Percentiles rank a stretch among this genome's conserved stretches.
Evolutionary conservation across 2,113 vertebrate genomes (phyloP).

Genomic region (Limanda limanda): DNA sequence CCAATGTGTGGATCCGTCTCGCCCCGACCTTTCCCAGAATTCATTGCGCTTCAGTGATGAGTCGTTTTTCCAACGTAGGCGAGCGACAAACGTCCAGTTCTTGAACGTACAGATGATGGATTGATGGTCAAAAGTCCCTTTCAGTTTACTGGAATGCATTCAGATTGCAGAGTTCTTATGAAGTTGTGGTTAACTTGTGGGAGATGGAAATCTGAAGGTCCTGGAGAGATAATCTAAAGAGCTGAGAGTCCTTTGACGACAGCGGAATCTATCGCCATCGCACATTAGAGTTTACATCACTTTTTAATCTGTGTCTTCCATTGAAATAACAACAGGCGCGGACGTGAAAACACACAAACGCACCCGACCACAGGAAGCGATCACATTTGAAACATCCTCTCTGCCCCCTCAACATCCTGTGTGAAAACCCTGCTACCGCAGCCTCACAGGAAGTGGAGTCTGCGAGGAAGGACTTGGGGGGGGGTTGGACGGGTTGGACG

Average conservation of each 20-base stretch:
- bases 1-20: too few species aligned
- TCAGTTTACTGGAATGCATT: not conserved
- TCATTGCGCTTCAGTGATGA: too few species aligned
- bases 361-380: conserved; percentile 64
- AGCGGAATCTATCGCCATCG: not conserved
- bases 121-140: not conserved
- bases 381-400: conserved; percentile 64
- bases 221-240: too few species aligned
- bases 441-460: conserved; percentile 66
- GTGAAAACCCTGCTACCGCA: conserved; percentile 50
- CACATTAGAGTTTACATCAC: conserved; percentile 19
- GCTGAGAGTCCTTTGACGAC: too few species aligned
- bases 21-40: too few species aligned
- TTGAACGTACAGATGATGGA: too few species aligned
- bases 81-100: too few species aligned
- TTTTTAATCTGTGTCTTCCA: conserved; percentile 26
- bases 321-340: conserved; percentile 1
- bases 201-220: too few species aligned
- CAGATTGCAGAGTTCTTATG: too few species aligned
- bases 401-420: conserved; percentile 68
- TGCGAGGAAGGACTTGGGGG: conserved; percentile 43
- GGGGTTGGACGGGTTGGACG: conserved; percentile 6
- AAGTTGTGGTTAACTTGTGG: too few species aligned
- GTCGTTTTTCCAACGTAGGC: too few species aligned
- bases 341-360: conserved; percentile 3